Conservation (phyloP, 2,888 invertebrate species). For the Ophraella communa region DNA sequence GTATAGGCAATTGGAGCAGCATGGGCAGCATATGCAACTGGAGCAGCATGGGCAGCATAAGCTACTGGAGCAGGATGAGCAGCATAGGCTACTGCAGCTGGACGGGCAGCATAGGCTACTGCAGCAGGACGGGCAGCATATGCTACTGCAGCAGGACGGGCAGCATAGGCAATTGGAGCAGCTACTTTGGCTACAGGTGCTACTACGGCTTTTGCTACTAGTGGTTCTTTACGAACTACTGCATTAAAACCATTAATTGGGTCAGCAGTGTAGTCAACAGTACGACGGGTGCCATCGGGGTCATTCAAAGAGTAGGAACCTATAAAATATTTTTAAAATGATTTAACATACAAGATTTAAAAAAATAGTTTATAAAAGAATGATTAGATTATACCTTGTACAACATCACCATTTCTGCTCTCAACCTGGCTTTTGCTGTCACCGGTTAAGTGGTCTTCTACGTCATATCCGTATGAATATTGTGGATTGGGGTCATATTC, state of each 20-base stretch:
- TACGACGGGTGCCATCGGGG: conserved; percentile 70
- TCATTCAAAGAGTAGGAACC: conserved; percentile 64
- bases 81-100: conserved; percentile 32
- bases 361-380: background rate
- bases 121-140: too few relatives aligned
- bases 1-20: conserved; percentile 34
- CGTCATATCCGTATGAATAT: conserved; percentile 66
- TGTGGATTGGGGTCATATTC: conserved; percentile 59
- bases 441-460: conserved; percentile 65
- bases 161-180: conserved; percentile 41
- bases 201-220: conserved; percentile 34
- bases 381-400: conserved; percentile 57
- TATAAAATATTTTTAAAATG: conserved; percentile 6
- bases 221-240: conserved; percentile 63
- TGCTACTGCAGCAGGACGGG: too few relatives aligned
- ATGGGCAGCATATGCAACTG: conserved; percentile 25
- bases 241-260: conserved; percentile 65
- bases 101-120: conserved; percentile 15
- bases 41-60: conserved; percentile 33
- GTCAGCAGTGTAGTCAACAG: conserved; percentile 68
- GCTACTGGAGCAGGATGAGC: conserved; percentile 30
- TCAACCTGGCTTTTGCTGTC: conserved; percentile 68
- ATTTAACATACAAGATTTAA: too few relatives aligned
- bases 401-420: conserved; percentile 67
- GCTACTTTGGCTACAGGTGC: conserved; percentile 25